Percentiles rank a stretch among this genome's conserved stretches.
These are phyloP conservation scores for Gryllus longicercus DNA, from an alignment of 2,888 invertebrate species.

Conservation along the genomic window DNA sequence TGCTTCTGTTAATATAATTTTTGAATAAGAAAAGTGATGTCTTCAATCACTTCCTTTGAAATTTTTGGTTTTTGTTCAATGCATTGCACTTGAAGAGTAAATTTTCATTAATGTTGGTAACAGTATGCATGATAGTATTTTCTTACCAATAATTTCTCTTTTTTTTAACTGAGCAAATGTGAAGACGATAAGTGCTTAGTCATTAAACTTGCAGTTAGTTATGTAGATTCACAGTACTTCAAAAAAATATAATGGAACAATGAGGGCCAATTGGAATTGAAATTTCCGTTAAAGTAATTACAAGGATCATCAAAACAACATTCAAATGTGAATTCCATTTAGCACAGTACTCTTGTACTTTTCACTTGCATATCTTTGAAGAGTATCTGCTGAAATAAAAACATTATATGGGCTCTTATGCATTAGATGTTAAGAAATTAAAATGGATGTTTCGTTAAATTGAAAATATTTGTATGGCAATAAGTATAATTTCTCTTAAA, in stretches of 20 bases:
- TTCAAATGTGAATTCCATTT: background rate
- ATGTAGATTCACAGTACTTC: background rate
- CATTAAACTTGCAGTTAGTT: background rate
- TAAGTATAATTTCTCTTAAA: background rate
- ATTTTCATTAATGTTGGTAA: no score
- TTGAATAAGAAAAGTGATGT: no score
- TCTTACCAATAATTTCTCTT: no score
- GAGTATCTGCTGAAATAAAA: background rate
- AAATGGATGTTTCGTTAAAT: slow-evolving; percentile 5
- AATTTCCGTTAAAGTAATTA: background rate
- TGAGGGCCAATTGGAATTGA: slow-evolving; percentile 1
- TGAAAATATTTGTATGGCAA: slow-evolving; percentile 5
- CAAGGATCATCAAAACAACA: background rate
- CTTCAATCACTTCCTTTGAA: no score
- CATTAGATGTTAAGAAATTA: background rate
- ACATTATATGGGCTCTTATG: background rate
- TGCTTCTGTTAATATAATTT: no score
- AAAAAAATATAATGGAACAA: background rate
- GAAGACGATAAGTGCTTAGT: background rate
- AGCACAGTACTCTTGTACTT: background rate
- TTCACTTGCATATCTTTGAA: background rate
- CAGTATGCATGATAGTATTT: no score
- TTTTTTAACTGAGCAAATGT: no score
- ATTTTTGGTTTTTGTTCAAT: no score
- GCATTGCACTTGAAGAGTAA: no score